phyloP scores from a whole-genome alignment of 2,113 vertebrate species.

The Percina caprodes region DNA sequence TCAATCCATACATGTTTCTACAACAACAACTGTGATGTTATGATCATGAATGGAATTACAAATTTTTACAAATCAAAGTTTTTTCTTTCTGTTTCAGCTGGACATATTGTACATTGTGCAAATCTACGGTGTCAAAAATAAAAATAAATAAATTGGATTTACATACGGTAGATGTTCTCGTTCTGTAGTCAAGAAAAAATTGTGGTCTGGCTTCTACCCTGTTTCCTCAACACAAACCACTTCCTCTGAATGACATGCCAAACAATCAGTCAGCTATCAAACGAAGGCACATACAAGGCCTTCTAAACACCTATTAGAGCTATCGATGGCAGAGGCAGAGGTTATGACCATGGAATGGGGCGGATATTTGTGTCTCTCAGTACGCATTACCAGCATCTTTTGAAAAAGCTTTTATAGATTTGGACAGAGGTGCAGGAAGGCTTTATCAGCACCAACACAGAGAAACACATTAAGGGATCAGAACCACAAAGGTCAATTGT shows the following conservation, averaged over 20 bases:
- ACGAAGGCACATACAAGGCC: slow-evolving; percentile 34
- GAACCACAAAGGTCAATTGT: slow-evolving; percentile 80
- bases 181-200: slow-evolving; percentile 9
- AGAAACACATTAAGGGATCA: slow-evolving; percentile 79
- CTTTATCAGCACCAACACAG: slow-evolving; percentile 78
- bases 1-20: slow-evolving; percentile 18
- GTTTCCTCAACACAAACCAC: slow-evolving; percentile 14
- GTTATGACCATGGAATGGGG: slow-evolving; percentile 58
- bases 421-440: slow-evolving; percentile 64
- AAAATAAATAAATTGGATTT: slow-evolving; percentile 29
- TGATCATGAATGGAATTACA: slow-evolving; percentile 24
- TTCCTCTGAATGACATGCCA: slow-evolving; percentile 31
- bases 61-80: too few relatives aligned
- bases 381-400: slow-evolving; percentile 66
- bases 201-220: slow-evolving; percentile 3
- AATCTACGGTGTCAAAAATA: slow-evolving; percentile 30
- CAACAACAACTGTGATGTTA: slow-evolving; percentile 17
- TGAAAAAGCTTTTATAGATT: slow-evolving; percentile 73
- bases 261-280: slow-evolving; percentile 54
- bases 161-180: slow-evolving; percentile 1
- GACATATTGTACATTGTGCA: slow-evolving; percentile 33
- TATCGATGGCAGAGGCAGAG: slow-evolving; percentile 62
- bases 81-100: slow-evolving; percentile 12
- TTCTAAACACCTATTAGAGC: slow-evolving; percentile 70
- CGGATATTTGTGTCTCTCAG: slow-evolving; percentile 69